These are phyloP conservation scores for Toxotes lorentzi DNA, from an alignment of 2,797 vertebrate species.

Conservation along the genomic window DNA sequence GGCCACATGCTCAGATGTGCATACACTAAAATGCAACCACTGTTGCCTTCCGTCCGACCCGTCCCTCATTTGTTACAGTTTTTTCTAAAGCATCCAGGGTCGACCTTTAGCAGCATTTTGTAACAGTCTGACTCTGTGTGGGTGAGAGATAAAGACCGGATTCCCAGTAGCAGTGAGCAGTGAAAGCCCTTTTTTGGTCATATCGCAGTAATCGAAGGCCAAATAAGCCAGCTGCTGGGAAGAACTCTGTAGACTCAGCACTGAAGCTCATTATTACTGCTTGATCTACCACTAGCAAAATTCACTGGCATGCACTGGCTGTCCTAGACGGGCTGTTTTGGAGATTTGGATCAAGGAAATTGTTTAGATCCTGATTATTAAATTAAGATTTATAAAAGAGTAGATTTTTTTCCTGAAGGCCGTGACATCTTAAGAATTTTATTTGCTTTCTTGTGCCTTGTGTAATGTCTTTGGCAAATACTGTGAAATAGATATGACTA, in stretches of 20 bases:
- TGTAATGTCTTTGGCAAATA: constrained; percentile 41
- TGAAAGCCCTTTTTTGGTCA: constrained; percentile 86
- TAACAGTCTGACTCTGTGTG: constrained; percentile 61
- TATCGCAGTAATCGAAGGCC: constrained; percentile 70
- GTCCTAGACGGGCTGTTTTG: constrained; percentile 30
- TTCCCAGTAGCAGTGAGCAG: constrained; percentile 71
- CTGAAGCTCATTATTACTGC: constrained; percentile 64
- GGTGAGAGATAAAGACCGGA: constrained; percentile 67
- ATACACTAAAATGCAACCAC: neutral
- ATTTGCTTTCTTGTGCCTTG: constrained; percentile 39
- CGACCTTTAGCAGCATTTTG: constrained; percentile 70
- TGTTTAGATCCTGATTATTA: constrained; percentile 51
- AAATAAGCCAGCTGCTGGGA: constrained; percentile 71
- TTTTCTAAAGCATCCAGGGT: constrained; percentile 20
- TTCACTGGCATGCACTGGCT: constrained; percentile 45
- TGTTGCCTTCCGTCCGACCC: neutral
- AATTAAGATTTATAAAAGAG: constrained; percentile 41
- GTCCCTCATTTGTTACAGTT: constrained; percentile 16
- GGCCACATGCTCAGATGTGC: constrained; percentile 7
- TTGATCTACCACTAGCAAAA: constrained; percentile 57
- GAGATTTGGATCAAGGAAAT: constrained; percentile 53
- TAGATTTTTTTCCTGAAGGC: neutral
- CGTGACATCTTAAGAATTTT: constrained; percentile 35
- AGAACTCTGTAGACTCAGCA: constrained; percentile 66
- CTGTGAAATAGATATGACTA: neutral